Base-by-base conservation (phyloP, 2,888 invertebrate species). In the Phortica magna region DNA sequence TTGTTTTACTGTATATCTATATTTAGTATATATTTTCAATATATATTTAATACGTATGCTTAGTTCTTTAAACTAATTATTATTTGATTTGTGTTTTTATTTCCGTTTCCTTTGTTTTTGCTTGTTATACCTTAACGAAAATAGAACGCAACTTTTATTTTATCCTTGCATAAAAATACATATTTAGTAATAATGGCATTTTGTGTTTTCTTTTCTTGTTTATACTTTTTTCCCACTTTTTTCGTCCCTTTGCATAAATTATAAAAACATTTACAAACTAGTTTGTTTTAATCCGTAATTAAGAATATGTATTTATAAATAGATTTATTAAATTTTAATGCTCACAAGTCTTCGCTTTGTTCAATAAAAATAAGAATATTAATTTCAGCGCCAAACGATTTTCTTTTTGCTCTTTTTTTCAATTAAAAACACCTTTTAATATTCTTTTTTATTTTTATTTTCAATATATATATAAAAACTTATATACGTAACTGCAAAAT, bases 201-300 rank as follows among this genome's bases (percentile, higher is more conserved):
- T 83, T 83, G 64, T 75, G 59, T 57, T 59, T 70, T 59, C 42
- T 53, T 43, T 61, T 61, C 76, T 80, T 73, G 39, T 84, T 81
- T 83, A 83, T 83, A 31, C 31, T 31, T 31, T 31, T 31, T 31
- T 31, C 31, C 31, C 31, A 31, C 31, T 31, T 31, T 31, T 31
- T 2, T 31, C 31, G 31, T 31, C 31, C 31, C 31, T 83, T 84
- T 73, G 59, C 80, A 88, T 71, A 85, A 85, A 88, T 85, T 82
- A 85, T 87, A 87, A 83, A 85, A 85, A 88, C 85, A 88, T 87
- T 88, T 85, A 88, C 87, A 85, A 85, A 85, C 85, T 85, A 88
- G 88, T 88, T 67, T 87, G 85, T 84, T 84, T 79, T 83, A 84
- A 85, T 85, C 82, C 31, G 80, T 78, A 82, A 84, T 88, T 88